A percentile compares a stretch with the other conserved stretches of the same genome.
phyloP scores from a whole-genome alignment of 1,140 invertebrate species.

The Ceratosolen solmsi region DNA sequence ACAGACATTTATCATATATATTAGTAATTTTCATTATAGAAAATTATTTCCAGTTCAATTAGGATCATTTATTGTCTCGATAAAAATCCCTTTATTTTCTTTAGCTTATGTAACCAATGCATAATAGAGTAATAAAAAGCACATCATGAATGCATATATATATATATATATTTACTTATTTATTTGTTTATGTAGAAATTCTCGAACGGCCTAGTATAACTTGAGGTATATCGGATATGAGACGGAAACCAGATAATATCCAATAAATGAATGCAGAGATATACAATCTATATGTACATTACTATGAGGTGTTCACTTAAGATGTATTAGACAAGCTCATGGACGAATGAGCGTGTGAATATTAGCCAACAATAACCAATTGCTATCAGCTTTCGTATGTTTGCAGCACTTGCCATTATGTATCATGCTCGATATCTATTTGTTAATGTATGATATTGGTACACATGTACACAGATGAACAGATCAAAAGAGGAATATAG shows the following conservation, averaged over 20 bases:
- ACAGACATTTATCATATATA: too few relatives aligned
- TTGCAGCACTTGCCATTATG: background rate
- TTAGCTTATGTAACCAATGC: slow-evolving; percentile 33
- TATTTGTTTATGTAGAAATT: background rate
- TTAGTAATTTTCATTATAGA: too few relatives aligned
- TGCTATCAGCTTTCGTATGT: slow-evolving; percentile 5
- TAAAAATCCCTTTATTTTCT: too few relatives aligned
- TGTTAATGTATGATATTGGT: background rate
- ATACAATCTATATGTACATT: slow-evolving; percentile 37
- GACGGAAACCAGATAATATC: slow-evolving; percentile 37
- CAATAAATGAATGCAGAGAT: slow-evolving; percentile 13
- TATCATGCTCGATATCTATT: slow-evolving; percentile 9
- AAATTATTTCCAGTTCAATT: too few relatives aligned
- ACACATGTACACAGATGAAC: too few relatives aligned
- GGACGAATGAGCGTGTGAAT: slow-evolving; percentile 13
- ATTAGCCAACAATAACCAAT: slow-evolving; percentile 47
- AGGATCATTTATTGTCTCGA: too few relatives aligned
- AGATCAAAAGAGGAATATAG: background rate
- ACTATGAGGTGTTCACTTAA: slow-evolving; percentile 33
- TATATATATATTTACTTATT: background rate
- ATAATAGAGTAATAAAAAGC: background rate
- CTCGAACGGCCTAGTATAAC: background rate
- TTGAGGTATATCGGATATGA: slow-evolving; percentile 19
- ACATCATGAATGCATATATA: background rate
- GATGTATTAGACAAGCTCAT: slow-evolving; percentile 21